Conservation (phyloP, 1,140 invertebrate genomes). For the Drosophila ananassae region DNA sequence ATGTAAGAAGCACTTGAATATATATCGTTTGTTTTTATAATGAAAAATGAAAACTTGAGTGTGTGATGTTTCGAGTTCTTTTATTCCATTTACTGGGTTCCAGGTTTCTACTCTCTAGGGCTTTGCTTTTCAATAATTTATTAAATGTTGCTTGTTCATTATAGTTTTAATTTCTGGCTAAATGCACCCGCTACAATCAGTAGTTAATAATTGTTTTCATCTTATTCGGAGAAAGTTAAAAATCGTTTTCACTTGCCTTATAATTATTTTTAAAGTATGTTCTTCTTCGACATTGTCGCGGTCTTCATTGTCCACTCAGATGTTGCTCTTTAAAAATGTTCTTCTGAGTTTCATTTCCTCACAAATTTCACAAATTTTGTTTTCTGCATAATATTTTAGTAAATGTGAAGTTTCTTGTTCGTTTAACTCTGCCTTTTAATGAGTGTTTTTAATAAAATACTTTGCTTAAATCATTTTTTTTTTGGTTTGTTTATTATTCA, state of each 20-base stretch:
- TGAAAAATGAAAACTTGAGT: constrained; percentile 75
- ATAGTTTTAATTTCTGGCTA: constrained; percentile 58
- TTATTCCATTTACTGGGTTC: constrained; percentile 22
- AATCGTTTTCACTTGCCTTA: constrained; percentile 67
- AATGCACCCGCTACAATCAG: constrained; percentile 61
- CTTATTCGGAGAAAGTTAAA: constrained; percentile 76
- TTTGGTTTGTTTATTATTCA: constrained; percentile 18
- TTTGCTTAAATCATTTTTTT: constrained; percentile 39
- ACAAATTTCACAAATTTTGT: constrained; percentile 55
- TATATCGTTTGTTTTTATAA: constrained; percentile 80
- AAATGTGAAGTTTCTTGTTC: constrained; percentile 49
- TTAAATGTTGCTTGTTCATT: constrained; percentile 56
- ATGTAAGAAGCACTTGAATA: constrained; percentile 84
- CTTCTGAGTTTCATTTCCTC: constrained; percentile 52
- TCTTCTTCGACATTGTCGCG: constrained; percentile 45
- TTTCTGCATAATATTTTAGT: constrained; percentile 55
- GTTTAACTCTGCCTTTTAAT: constrained; percentile 35
- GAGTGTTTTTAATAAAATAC: constrained; percentile 65
- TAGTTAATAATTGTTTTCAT: constrained; percentile 61
- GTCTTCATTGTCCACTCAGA: constrained; percentile 28
- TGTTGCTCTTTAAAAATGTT: constrained; percentile 42
- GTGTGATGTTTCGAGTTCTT: constrained; percentile 35
- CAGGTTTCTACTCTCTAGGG: constrained; percentile 37
- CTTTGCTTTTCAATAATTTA: constrained; percentile 51
- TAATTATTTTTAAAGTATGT: constrained; percentile 65